Percentiles rank a stretch among this genome's conserved stretches.
These are phyloP conservation scores for Tautogolabrus adspersus DNA, from an alignment of 2,113 vertebrate genomes.

Conservation along the genomic window DNA sequence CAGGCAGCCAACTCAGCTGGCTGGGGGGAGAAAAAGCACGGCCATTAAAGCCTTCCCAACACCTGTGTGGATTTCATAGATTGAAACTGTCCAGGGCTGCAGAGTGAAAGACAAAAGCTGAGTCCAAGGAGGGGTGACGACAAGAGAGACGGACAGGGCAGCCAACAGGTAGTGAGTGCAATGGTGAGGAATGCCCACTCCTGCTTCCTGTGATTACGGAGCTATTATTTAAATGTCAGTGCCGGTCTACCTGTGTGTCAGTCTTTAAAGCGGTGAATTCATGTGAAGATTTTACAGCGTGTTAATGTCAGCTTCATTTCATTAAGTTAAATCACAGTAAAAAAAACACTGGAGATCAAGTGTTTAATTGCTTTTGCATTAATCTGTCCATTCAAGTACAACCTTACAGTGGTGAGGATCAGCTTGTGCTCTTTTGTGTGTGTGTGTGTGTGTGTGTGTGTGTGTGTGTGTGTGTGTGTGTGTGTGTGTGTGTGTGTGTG, in stretches of 20 bases:
- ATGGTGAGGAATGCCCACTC: constrained; percentile 35
- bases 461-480: constrained; percentile 26
- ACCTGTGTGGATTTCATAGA: constrained; percentile 72
- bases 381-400: constrained; percentile 44
- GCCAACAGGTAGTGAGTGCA: constrained; percentile 52
- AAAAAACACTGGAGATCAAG: constrained; percentile 11
- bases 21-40: constrained; percentile 46
- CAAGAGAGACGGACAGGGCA: constrained; percentile 32
- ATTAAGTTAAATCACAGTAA: constrained; percentile 40
- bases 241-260: constrained; percentile 33
- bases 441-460: constrained; percentile 2
- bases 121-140: constrained; percentile 16
- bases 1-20: constrained; percentile 61
- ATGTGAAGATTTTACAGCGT: constrained; percentile 36
- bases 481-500: constrained; percentile 3
- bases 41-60: constrained; percentile 64
- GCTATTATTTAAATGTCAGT: constrained; percentile 71
- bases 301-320: constrained; percentile 57
- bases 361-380: constrained; percentile 49
- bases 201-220: constrained; percentile 60
- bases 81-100: constrained; percentile 64
- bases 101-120: constrained; percentile 24
- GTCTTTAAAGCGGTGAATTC: constrained; percentile 31
- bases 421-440: constrained; percentile 17
- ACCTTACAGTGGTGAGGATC: constrained; percentile 21